Percentiles rank a stretch among this genome's conserved stretches.
These are phyloP conservation scores for Mus musculus DNA, from an alignment of 2,113 vertebrate species.

Conservation along the genomic window GRCm39 chr16:39320501-39321000, in stretches of 20 bases:
- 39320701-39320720: background rate
- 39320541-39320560: conserved; percentile 27
- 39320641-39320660: background rate
- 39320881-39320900: background rate
- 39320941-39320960: background rate
- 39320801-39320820: conserved; percentile 42
- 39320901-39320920: background rate
- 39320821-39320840: background rate
- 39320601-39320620: background rate
- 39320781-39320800: background rate
- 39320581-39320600: conserved; percentile 49
- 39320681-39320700: background rate
- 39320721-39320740: background rate
- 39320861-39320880: background rate
- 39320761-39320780: background rate
- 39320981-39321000: background rate
- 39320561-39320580: background rate
- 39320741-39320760: conserved; percentile 7
- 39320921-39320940: background rate
- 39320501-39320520: conserved; percentile 4
- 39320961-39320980: background rate
- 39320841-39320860: background rate
- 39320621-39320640: background rate
- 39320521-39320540: conserved; percentile 33
- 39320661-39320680: background rate